A percentile compares a stretch with the other conserved stretches of the same genome.
phyloP scores from a whole-genome alignment of 2,888 invertebrate genomes.

The Gisinianus flammeolus region DNA sequence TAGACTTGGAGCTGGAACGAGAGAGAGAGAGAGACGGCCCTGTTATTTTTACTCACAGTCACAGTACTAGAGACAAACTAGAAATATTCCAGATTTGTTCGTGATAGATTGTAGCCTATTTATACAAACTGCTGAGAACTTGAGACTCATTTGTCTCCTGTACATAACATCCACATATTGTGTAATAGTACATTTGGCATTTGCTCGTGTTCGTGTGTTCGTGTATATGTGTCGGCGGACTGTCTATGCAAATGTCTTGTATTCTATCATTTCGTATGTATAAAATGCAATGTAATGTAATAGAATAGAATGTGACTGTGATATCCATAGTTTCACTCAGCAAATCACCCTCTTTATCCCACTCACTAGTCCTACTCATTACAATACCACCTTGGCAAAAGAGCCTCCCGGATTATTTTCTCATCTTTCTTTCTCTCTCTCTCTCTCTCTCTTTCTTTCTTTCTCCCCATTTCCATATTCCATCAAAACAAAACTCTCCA shows the following conservation, averaged over 20 bases:
- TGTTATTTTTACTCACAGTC: not conserved
- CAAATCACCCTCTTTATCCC: conserved; percentile 17
- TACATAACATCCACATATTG: conserved; percentile 42
- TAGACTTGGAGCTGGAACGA: no score
- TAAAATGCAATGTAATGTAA: not conserved
- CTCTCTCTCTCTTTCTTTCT: conserved; percentile 13
- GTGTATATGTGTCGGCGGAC: not conserved
- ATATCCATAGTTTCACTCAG: conserved; percentile 6
- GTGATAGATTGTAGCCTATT: conserved; percentile 56
- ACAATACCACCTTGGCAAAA: conserved; percentile 28
- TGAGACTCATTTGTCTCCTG: conserved; percentile 55
- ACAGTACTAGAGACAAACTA: not conserved
- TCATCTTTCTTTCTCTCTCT: conserved; percentile 32
- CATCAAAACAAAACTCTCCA: conserved; percentile 24
- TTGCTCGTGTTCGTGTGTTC: conserved; percentile 14
- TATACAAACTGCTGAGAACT: conserved; percentile 55
- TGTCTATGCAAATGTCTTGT: conserved; percentile 35
- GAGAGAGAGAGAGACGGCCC: not conserved
- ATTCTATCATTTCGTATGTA: not conserved
- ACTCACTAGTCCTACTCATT: not conserved
- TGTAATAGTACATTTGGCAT: conserved; percentile 30
- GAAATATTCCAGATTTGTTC: conserved; percentile 50
- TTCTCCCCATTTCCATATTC: conserved; percentile 31
- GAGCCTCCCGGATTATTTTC: conserved; percentile 30
- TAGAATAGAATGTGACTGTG: not conserved